Base-by-base conservation (phyloP, 2,797 vertebrate species). In the Pogonophryne albipinna region DNA sequence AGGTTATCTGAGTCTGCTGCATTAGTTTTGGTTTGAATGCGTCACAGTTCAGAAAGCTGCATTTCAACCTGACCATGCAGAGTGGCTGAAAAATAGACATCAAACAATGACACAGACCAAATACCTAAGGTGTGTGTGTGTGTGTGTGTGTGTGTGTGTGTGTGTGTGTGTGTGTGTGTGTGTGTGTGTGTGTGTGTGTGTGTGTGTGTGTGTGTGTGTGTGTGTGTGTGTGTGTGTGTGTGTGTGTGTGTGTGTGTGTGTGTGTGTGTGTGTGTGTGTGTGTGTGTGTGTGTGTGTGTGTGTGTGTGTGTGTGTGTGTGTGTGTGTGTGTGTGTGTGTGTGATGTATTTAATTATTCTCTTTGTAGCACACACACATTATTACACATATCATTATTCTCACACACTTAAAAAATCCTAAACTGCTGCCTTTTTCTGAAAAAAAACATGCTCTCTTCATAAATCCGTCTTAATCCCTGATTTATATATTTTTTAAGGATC, bases 121-220 rank as follows among this genome's bases (percentile, higher is more conserved):
- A n/a, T n/a, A n/a, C n/a, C n/a, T n/a, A n/a, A n/a, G n/a, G n/a
- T 59, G 65, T 41, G 9, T n/a, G 59, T 27, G 1, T 65, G 34
- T 64, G 17, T 52, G n/a, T 60, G 52, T 73, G 53, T 70, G 53
- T 8, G 17, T 23, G 9, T 59, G 66, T 42, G 7, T 31, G 31
- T 31, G 31, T 34, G 31, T 23, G 51, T 20, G 1, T 66, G 38
- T 66, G 13, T 55, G 15, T 56, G 47, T 50, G 13, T 34, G 8
- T 59, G 65, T 41, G 9, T n/a, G 59, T 27, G 1, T 65, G 31
- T 59, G 17, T 52, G n/a, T 59, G 51, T 47, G 15, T 67, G 42
- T 13, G 2, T n/a, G 4, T 11, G n/a, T 17, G 46, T 34, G 2
- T 66, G 41, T 66, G 17, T 59, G 13, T 61, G 44, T 56, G 27